Base-by-base conservation (phyloP, 1,140 invertebrate species). In the Tetragnatha versicolor region DNA sequence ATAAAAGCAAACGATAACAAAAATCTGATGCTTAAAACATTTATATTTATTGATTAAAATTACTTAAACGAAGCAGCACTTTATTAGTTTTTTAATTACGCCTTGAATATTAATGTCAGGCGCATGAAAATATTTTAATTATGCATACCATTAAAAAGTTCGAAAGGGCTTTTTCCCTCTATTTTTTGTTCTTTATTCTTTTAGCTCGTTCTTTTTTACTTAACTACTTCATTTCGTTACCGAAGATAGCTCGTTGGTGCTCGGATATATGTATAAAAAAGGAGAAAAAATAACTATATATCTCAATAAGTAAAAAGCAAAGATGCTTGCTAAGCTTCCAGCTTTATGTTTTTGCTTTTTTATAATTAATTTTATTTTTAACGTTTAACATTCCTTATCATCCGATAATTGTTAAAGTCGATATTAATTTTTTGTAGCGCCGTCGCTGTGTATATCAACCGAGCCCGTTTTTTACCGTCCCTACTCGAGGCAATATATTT, bases 31-130 rank as follows among this genome's bases (percentile, higher is more conserved):
- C 73, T 76, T 76, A 76, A 76, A 76, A 76, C 73, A 76, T 76
- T 76, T 76, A 76, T 76, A 76, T 76, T 76, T 76, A 76, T 76
- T 76, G 73, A 76, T 76, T 76, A 76, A 76, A 76, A 76, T 76
- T 76, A 55, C 73, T 76, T 76, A 76, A 76, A 76, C 73, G 73
- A 76, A 76, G 73, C 73, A 51, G 31, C 39, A 61, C 73, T 76
- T 76, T 76, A 76, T 76, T 76, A 76, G 73, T 76, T 76, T 76
- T 76, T 76, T 76, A 76, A 76, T 76, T 76, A 76, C 73, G 73
- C 47, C 73, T 66, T 76, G 73, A 76, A 76, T 76, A 76, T 76
- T 76, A 76, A 76, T 76, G 73, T 76, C 73, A 76, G 73, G 60
- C 29, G 60, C 73, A 76, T 76, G 73, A 76, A 76, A 76, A 76